Evolutionary conservation across 2,888 invertebrate species (phyloP), one percentile per base, ranked within the genome.

Genomic region (Drosophila longiperda): DNA sequence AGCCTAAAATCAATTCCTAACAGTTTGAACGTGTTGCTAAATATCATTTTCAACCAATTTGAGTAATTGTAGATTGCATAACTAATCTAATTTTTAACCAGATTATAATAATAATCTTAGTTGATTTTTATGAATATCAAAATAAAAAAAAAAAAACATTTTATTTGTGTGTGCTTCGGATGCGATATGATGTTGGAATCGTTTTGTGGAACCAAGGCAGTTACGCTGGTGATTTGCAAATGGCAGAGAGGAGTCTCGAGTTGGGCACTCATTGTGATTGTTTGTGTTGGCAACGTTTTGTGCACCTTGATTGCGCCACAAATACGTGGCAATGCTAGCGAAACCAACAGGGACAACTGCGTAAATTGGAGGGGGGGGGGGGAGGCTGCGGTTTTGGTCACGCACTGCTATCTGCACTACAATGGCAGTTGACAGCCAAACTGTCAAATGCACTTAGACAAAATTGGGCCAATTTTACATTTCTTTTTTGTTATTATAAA

Each of bases 231-330:
- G 74, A 73, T 73, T 73, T 58, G 53, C 68, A 61, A 61, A 73
- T 57, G 45, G 48, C 52, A 26, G 48, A 48, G 48, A 60, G 20
- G 20, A 2, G 2, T 42, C 36, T 38, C 29, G 26, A 26, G 49
- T 54, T 54, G 15, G 45, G 55, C 55, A 38, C 38, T 42, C 52
- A 50, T 42, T 71, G 52, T 36, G 52, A 61, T 66, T 72, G 68
- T 76, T 76, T 80, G 78, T 61, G 68, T 61, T 61, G 50, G 67
- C 53, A 61, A 68, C 68, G 73, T 69, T 76, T 66, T 75, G 78
- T 75, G 85, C 68, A 69, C 66, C 83, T 73, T 85, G 85, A 85
- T 82, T 82, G 83, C 67, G 83, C 80, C 80, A 69, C 80, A 85
- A 80, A 82, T 80, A 76, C 83, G 86, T 80, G 80, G 66, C 54